Conservation (phyloP, 1,140 invertebrate species). For the Phymorhynchus buccinoides region DNA sequence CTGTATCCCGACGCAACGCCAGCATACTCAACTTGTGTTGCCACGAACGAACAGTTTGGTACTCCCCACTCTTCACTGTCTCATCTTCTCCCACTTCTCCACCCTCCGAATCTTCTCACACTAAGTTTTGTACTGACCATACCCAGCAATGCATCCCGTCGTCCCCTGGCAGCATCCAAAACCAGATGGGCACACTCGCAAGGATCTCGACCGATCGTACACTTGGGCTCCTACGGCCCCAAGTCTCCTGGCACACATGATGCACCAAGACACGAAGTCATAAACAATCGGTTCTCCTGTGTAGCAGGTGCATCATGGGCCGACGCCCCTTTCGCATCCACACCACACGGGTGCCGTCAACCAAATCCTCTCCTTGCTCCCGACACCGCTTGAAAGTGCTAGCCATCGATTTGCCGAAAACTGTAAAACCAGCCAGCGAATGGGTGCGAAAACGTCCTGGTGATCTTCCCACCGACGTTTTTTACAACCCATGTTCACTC, state of each 20-base stretch:
- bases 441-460: slow-evolving; percentile 48
- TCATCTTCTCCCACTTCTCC: too few relatives aligned
- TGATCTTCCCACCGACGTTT: slow-evolving; percentile 54
- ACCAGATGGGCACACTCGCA: slow-evolving; percentile 9
- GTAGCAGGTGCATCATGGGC: background rate
- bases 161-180: slow-evolving; percentile 37
- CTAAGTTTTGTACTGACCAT: too few relatives aligned
- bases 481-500: slow-evolving; percentile 30
- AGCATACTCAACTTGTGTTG: background rate
- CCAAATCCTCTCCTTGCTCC: slow-evolving; percentile 28
- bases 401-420: background rate
- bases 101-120: too few relatives aligned
- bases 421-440: background rate
- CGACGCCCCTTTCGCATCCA: background rate
- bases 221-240: slow-evolving; percentile 2
- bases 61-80: too few relatives aligned
- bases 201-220: slow-evolving; percentile 34
- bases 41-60: slow-evolving; percentile 29
- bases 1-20: background rate
- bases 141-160: slow-evolving; percentile 33
- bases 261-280: background rate
- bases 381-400: slow-evolving; percentile 42
- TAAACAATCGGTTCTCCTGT: background rate
- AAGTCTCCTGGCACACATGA: background rate
- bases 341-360: too few relatives aligned